Conservation (phyloP, 2,113 vertebrate genomes). For the Lepus timidus region DNA sequence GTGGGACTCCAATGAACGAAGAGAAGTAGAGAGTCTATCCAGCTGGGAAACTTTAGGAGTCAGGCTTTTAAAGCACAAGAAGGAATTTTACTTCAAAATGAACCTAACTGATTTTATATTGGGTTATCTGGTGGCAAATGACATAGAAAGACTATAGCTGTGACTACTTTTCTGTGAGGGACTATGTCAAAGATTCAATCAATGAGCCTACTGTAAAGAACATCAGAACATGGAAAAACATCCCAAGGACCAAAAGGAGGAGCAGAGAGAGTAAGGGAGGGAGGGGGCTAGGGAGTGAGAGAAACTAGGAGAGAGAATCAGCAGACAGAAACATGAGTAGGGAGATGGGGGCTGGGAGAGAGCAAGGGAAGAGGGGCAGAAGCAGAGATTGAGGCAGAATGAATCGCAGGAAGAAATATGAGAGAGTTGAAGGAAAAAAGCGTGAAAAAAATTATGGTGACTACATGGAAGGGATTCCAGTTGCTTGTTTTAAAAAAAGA, state of each 20-base stretch:
- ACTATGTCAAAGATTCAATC: conserved; percentile 15
- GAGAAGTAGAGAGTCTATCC: conserved; percentile 1
- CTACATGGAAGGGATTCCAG: background rate
- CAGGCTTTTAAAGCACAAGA: conserved; percentile 52
- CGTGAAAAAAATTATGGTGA: background rate
- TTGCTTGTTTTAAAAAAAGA: conserved; percentile 35
- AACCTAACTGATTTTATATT: conserved; percentile 51
- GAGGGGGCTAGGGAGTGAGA: background rate
- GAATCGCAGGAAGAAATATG: background rate
- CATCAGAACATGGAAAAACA: conserved; percentile 6
- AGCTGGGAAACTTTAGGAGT: conserved; percentile 16
- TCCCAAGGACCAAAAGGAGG: background rate
- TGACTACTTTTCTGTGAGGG: background rate
- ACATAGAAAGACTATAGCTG: conserved; percentile 10
- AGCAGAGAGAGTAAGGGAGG: background rate
- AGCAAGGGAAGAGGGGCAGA: background rate
- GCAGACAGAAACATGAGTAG: background rate
- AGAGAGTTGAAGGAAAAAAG: background rate
- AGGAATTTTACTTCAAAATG: conserved; percentile 62
- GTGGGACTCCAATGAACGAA: background rate
- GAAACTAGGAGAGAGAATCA: background rate
- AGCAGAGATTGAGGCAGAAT: background rate
- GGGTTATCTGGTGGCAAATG: conserved; percentile 35
- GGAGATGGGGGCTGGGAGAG: background rate
- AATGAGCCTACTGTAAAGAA: conserved; percentile 45